These are phyloP conservation scores for Trachelus troglodyta DNA, from an alignment of 2,888 invertebrate genomes.

Conservation along the genomic window DNA sequence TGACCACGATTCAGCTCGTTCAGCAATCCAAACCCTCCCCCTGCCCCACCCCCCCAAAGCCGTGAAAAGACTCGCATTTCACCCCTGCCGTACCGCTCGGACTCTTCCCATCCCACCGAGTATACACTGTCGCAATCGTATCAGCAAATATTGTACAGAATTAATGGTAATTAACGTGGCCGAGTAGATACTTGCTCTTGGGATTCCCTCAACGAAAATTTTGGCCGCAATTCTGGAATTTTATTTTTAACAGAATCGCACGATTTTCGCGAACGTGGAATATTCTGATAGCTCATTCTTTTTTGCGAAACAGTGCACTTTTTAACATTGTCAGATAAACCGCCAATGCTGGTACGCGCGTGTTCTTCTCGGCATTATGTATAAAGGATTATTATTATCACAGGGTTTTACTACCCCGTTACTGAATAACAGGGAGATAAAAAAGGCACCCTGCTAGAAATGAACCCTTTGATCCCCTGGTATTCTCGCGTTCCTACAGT, in stretches of 20 bases:
- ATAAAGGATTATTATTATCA: neutral
- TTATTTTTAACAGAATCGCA: too few species aligned
- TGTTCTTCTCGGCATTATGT: neutral
- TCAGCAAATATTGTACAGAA: slow-evolving; percentile 40
- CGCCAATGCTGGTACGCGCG: neutral
- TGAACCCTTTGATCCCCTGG: neutral
- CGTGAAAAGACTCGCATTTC: slow-evolving; percentile 11
- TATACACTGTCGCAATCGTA: slow-evolving; percentile 33
- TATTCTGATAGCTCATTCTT: neutral
- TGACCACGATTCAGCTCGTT: slow-evolving; percentile 33
- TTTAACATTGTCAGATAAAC: neutral
- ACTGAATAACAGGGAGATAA: neutral
- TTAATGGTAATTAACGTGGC: slow-evolving; percentile 41
- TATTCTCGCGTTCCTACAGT: neutral
- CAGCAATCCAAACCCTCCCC: neutral
- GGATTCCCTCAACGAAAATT: neutral
- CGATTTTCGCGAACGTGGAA: neutral
- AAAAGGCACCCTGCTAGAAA: neutral
- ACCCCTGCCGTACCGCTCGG: neutral
- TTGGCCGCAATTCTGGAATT: neutral
- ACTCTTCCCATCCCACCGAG: slow-evolving; percentile 5
- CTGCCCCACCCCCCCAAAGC: neutral
- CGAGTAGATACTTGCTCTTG: neutral
- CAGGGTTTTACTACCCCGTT: neutral
- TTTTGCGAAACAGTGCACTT: neutral